phyloP scores from a whole-genome alignment of 2,797 vertebrate genomes.

The Periophthalmus magnuspinnatus region DNA sequence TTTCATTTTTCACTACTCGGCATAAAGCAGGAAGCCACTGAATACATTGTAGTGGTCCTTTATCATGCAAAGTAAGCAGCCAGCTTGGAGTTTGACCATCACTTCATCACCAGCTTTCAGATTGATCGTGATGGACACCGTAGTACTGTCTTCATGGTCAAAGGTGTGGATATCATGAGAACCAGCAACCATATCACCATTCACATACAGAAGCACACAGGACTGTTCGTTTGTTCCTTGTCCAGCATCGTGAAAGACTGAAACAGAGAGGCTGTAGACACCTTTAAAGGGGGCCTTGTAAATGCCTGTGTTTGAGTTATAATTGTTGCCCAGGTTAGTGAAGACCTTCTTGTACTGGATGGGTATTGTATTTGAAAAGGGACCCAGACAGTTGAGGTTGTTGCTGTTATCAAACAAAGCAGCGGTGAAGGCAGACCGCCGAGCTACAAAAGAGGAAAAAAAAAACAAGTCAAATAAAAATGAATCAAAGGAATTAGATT shows the following conservation, averaged over 20 bases:
- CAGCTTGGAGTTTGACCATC: slow-evolving; percentile 34
- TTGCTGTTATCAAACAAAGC: slow-evolving; percentile 37
- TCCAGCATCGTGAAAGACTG: slow-evolving; percentile 63
- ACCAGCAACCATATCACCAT: slow-evolving; percentile 28
- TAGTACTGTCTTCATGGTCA: slow-evolving; percentile 75
- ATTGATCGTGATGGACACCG: slow-evolving; percentile 40
- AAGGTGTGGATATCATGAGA: slow-evolving; percentile 38
- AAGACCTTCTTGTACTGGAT: slow-evolving; percentile 58
- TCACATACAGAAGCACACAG: slow-evolving; percentile 62
- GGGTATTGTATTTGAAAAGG: rapidly evolving
- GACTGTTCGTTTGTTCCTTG: slow-evolving; percentile 1
- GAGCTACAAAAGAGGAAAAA: slow-evolving; percentile 44
- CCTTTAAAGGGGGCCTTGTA: slow-evolving; percentile 66
- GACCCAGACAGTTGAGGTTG: slow-evolving; percentile 48
- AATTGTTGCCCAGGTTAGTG: slow-evolving; percentile 65
- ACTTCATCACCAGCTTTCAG: slow-evolving; percentile 63
- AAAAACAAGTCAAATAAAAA: neutral
- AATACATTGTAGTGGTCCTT: slow-evolving; percentile 74
- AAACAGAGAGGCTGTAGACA: slow-evolving; percentile 72
- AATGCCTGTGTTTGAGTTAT: slow-evolving; percentile 40
- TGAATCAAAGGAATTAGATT: neutral
- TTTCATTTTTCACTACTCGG: neutral
- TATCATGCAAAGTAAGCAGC: slow-evolving; percentile 68
- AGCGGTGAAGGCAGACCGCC: slow-evolving; percentile 70
- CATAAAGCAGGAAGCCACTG: slow-evolving; percentile 73